A percentile compares a stretch with the other conserved stretches of the same genome.
Conservation (phyloP, 2,113 vertebrate genomes). For the Suricata suricatta region DNA sequence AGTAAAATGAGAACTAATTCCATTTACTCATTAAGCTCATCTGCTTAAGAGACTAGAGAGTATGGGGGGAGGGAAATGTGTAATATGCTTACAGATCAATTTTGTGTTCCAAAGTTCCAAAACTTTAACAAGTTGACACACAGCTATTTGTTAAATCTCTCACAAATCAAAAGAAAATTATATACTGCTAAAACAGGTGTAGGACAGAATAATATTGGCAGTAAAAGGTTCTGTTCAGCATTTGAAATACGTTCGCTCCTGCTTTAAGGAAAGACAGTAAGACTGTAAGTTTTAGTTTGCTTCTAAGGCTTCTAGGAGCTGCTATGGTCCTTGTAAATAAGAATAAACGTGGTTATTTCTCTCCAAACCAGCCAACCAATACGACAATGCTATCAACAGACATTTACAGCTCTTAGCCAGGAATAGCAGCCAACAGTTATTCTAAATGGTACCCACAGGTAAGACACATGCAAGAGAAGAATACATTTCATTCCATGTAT, state of each 20-base stretch:
- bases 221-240: neutral
- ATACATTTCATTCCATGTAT: constrained; percentile 9
- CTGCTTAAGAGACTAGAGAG: constrained; percentile 15
- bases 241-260: constrained; percentile 30
- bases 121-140: constrained; percentile 40
- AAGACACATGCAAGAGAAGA: neutral
- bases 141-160: constrained; percentile 40
- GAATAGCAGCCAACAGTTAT: neutral
- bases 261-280: neutral
- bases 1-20: constrained; percentile 32
- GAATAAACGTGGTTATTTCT: neutral
- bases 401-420: neutral
- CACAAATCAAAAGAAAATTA: constrained; percentile 55
- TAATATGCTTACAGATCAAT: constrained; percentile 19
- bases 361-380: neutral
- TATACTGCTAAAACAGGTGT: neutral
- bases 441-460: neutral
- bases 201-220: neutral
- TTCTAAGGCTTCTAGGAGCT: neutral
- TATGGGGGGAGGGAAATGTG: neutral
- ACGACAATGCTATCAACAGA: neutral
- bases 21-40: constrained; percentile 63
- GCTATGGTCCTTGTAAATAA: neutral
- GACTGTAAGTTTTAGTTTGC: neutral
- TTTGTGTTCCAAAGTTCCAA: constrained; percentile 63